Percentiles rank a stretch among this genome's conserved stretches.
Evolutionary conservation across 2,888 invertebrate genomes (phyloP).

Genomic region (Eupithecia dodoneata): DNA sequence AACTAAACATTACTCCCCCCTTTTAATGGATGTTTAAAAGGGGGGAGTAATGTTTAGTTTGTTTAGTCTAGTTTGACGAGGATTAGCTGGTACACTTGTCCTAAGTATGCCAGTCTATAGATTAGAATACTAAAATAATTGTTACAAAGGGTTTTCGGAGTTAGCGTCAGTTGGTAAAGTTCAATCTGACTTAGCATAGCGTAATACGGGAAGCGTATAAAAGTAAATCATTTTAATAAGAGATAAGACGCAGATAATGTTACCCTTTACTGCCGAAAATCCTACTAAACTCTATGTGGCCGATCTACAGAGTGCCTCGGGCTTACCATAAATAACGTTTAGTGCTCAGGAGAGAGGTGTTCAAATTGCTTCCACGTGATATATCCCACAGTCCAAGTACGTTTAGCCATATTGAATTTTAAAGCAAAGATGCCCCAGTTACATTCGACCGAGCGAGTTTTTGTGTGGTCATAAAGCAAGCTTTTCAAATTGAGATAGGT

Average conservation of each 20-base stretch:
- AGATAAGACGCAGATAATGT: constrained; percentile 53
- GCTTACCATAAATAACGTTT: constrained; percentile 83
- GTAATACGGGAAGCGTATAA: constrained; percentile 17
- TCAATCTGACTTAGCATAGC: constrained; percentile 9
- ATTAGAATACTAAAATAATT: neutral
- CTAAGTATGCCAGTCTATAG: constrained; percentile 8
- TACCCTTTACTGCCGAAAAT: constrained; percentile 64
- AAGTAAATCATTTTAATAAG: constrained; percentile 43
- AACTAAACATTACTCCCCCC: constrained; percentile 35
- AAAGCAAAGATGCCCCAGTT: constrained; percentile 67
- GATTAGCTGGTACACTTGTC: constrained; percentile 30
- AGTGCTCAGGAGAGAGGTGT: constrained; percentile 77
- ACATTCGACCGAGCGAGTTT: constrained; percentile 44
- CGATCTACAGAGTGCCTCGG: constrained; percentile 74
- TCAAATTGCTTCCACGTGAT: constrained; percentile 82
- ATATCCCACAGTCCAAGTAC: constrained; percentile 73
- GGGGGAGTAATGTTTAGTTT: constrained; percentile 35
- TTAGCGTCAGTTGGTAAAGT: neutral
- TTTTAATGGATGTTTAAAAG: constrained; percentile 36
- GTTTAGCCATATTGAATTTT: constrained; percentile 79
- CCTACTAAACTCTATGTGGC: constrained; percentile 72
- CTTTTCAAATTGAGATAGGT: constrained; percentile 63
- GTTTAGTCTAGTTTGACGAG: constrained; percentile 33
- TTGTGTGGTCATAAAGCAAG: constrained; percentile 55
- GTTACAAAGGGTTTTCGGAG: neutral